Conservation (phyloP, 1,140 invertebrate genomes). For the Tetragnatha versicolor region DNA sequence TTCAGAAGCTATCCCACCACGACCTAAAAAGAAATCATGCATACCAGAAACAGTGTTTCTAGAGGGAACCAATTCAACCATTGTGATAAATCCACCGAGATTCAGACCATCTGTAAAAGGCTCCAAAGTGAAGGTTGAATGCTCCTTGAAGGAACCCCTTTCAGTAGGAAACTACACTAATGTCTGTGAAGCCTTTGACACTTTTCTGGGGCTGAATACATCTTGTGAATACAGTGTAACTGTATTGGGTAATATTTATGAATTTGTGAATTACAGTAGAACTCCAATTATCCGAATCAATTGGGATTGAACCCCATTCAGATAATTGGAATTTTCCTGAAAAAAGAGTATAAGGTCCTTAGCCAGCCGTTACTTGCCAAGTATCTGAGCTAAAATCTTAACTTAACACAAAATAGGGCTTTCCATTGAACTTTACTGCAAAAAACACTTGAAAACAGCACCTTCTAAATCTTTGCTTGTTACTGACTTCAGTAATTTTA, state of each 20-base stretch:
- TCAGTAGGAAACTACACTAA: slow-evolving; percentile 32
- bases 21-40: slow-evolving; percentile 4
- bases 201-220: neutral
- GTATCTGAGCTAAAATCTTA: neutral
- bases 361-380: no score
- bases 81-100: slow-evolving; percentile 12
- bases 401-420: neutral
- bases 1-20: slow-evolving; percentile 18
- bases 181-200: slow-evolving; percentile 28
- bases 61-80: neutral
- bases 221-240: slow-evolving; percentile 28
- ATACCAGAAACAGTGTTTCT: neutral
- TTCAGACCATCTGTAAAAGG: slow-evolving; percentile 33
- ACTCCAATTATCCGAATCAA: no score
- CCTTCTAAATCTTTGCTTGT: no score
- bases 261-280: neutral
- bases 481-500: no score
- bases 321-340: neutral
- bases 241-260: slow-evolving; percentile 19
- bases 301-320: no score
- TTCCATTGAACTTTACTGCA: no score
- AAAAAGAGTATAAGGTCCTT: neutral
- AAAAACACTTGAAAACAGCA: no score
- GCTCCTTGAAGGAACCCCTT: slow-evolving; percentile 19
- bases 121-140: slow-evolving; percentile 16